Evolutionary conservation across 2,113 vertebrate genomes (phyloP), one percentile per base, ranked within the genome.

Genomic region (Sander lucioperca): DNA sequence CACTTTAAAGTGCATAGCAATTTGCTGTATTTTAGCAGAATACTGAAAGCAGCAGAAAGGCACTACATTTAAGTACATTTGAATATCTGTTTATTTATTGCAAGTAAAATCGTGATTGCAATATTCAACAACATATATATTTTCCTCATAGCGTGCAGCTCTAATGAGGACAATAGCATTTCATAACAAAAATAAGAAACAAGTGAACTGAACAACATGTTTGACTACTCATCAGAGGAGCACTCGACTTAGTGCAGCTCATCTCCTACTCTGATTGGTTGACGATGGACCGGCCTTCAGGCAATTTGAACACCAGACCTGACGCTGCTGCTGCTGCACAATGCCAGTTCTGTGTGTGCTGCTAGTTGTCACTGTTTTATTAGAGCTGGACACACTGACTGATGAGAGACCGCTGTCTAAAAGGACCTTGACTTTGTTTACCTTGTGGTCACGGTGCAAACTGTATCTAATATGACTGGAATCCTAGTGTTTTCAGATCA

Each of bases 221-320:
- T 69, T 74, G 80, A 82, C 61, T 18, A 33, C 53, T 64, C 62
- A 69, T 83, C 19, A 77, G 67, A 66, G 36, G 39, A 75, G 51
- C 48, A 13, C 62, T 74, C 25, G 8, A 39, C 80, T 85, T 33
- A 8, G 67, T 25, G 65, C 83, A 58, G 56, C 74, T 83, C 77
- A 77, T 82, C 79, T 47, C 50, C 66, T 39, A 63, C 84, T 87
- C 80, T 85, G 83, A 94, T 91, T 92, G 92, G 92, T 68, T 75
- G 87, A 81, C 5, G 25, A 57, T 1, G 80, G 84, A 79, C 79
- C 80, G 57, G 81, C 84, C 83, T 82, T 77, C 21, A 63, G 76
- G 72, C 80, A 57, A 45, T 63, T 74, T 73, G 36, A 87, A 88
- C 81, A 85, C 59, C 84, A 82, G 78, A 70, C 84, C 72, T 79